Base-by-base conservation (phyloP, 2,888 invertebrate species). In the Anoplius nigerrimus region DNA sequence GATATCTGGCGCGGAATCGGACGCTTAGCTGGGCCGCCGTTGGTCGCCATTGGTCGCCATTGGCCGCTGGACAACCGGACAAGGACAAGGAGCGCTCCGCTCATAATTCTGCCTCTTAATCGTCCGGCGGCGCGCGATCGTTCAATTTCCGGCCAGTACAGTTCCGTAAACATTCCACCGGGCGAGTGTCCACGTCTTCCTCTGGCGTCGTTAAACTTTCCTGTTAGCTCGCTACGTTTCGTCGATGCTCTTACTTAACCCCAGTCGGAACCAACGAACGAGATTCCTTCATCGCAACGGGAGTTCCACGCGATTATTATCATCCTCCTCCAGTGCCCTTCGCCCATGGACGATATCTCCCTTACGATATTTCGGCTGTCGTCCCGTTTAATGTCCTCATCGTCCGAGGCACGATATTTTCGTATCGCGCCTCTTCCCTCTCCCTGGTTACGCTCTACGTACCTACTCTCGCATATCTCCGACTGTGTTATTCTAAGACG, bases 261-360 rank as follows among this genome's bases (percentile, higher is more conserved):
- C 22, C 52, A 6, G 20, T n/a, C 21, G 5, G 2, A 16, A 21
- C 21, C 13, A 43, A 56, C n/a, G n/a, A 56, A 56, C 52, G 52
- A 52, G 52, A 43, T 43, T 43, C 22, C 43, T 48, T 18, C 48
- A 48, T 16, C 48, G 48, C 48, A 18, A 48, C 5, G 13, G 48
- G 18, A 48, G 48, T 4, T 48, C 4, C 11, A 1, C 8, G 34
- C 11, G 11, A 34, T 34, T 5, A 34, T 34, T 18, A 48, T 48
- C 16, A 4, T 16, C 16, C n/a, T n/a, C 1, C 16, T 2, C n/a
- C 16, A n/a, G 48, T n/a, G 48, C 18, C 48, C 48, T 56, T 34
- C 55, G 34, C 51, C 64, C 21, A 6, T 5, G 1, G 34, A 6
- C 34, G 34, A n/a, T n/a, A n/a, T 34, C 48, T 48, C 16, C 8